These are phyloP conservation scores for Chalcosyrphus nemorum DNA, from an alignment of 2,888 invertebrate genomes.

Conservation along the genomic window DNA sequence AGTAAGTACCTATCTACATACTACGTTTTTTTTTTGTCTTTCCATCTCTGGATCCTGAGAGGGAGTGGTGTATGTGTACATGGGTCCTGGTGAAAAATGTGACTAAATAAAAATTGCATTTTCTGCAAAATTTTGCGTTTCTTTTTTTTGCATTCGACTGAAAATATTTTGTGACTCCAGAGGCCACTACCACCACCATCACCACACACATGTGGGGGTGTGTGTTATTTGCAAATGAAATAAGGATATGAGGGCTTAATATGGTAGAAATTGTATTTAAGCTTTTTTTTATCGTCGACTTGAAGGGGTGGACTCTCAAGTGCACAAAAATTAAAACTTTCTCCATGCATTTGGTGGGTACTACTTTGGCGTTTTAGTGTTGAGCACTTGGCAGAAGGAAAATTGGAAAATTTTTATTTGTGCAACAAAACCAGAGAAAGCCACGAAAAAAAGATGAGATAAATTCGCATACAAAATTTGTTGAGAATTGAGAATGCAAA, in stretches of 20 bases:
- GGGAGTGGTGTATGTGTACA: slow-evolving; percentile 8
- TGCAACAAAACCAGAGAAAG: slow-evolving; percentile 29
- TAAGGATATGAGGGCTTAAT: slow-evolving; percentile 71
- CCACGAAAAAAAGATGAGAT: background rate
- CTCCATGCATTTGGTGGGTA: slow-evolving; percentile 27
- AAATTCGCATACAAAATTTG: slow-evolving; percentile 40
- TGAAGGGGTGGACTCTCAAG: slow-evolving; percentile 50
- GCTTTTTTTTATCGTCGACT: slow-evolving; percentile 22
- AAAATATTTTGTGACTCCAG: background rate
- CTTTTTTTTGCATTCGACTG: background rate
- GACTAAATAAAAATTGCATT: slow-evolving; percentile 72
- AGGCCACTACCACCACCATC: too few relatives aligned
- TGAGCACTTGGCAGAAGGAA: slow-evolving; percentile 24
- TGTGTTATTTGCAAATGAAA: slow-evolving; percentile 71
- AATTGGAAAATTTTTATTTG: slow-evolving; percentile 61
- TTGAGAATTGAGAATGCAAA: slow-evolving; percentile 56
- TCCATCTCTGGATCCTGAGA: background rate
- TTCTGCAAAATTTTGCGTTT: slow-evolving; percentile 45
- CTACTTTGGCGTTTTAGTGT: slow-evolving; percentile 42
- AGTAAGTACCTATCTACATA: slow-evolving; percentile 24
- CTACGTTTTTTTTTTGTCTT: background rate
- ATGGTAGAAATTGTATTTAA: slow-evolving; percentile 69
- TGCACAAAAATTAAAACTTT: slow-evolving; percentile 73
- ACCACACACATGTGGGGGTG: slow-evolving; percentile 18
- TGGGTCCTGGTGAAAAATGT: slow-evolving; percentile 48